Evolutionary conservation across 2,113 vertebrate species (phyloP).

Genomic region (Orycteropus afer): DNA sequence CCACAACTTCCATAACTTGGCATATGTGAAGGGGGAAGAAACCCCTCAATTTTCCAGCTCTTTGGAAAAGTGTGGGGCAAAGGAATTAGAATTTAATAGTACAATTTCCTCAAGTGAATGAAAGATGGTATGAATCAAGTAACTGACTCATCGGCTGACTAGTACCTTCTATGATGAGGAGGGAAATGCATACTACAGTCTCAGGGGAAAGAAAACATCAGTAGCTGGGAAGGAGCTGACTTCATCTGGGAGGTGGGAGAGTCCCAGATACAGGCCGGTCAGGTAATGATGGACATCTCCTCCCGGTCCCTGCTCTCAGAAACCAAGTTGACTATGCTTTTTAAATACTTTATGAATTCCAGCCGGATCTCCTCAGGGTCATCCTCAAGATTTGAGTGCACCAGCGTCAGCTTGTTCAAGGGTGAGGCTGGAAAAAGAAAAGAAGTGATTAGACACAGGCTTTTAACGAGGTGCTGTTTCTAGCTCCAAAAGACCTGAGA

Average conservation of each 20-base stretch:
- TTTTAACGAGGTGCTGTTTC: background rate
- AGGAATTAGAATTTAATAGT: background rate
- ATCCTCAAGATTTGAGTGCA: slow-evolving; percentile 96
- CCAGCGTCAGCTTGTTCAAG: slow-evolving; percentile 90
- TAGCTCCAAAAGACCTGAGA: background rate
- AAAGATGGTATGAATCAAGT: background rate
- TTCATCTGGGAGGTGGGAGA: background rate
- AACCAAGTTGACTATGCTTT: slow-evolving; percentile 88
- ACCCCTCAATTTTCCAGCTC: background rate
- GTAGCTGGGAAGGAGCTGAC: background rate
- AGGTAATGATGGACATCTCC: slow-evolving; percentile 96
- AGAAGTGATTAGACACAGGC: slow-evolving; percentile 24
- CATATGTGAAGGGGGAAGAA: background rate
- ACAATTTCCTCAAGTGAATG: background rate
- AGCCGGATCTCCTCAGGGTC: slow-evolving; percentile 93
- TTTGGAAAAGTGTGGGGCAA: background rate
- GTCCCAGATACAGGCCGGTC: background rate
- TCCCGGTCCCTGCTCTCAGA: slow-evolving; percentile 95
- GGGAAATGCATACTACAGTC: background rate
- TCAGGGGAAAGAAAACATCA: background rate
- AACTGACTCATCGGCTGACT: background rate
- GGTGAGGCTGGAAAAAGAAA: slow-evolving; percentile 87
- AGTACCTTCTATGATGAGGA: background rate
- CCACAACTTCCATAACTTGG: background rate
- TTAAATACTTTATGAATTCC: slow-evolving; percentile 93